Evolutionary conservation across 1,140 invertebrate species (phyloP), one percentile per base, ranked within the genome.

Genomic region (Geopemphigus sp.): DNA sequence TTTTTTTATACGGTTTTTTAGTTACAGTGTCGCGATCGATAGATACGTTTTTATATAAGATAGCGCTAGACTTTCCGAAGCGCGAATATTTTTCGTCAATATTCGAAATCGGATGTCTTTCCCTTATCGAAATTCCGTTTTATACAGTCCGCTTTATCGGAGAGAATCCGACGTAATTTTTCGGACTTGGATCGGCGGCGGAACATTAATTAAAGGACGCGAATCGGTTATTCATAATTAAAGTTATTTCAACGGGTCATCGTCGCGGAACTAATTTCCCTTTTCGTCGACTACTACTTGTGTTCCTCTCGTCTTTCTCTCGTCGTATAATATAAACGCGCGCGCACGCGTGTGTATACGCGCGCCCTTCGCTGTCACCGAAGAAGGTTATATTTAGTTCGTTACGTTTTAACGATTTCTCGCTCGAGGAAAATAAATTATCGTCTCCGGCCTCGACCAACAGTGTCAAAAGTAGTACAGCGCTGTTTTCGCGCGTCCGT

Each of bases 171-270:
- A 68, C 50, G 45, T 24, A 68, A 68, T 50, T 68, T 39, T 68
- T 68, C 22, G 45, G 22, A 50, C 66, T 50, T 50, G 12, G 14
- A 22, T 24, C 19, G 4, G 22, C 50, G 14, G 50, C 24, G 14
- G 24, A 68, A 68, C 26, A 68, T 68, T 68, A 68, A 68, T 47
- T 50, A 50, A 50, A 8, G 15, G 22, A 68, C 24, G 15, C 10
- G 24, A 68, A 68, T 68, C n/a, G 50, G 26, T 68, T 68, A 68
- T 68, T 68, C 22, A 68, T 47, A 26, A 68, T 68, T 22, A 47
- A 68, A 47, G 22, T 68, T 68, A 47, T 68, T 47, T 47, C 47
- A 45, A 68, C 39, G 24, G 64, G 64, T 68, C n/a, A 68, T 68
- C 39, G 26, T 22, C 6, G 26, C 47, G 47, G 64, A 29, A 68